Evolutionary conservation across 2,888 invertebrate species (phyloP).

Genomic region (Lissocephala sabroskyi): DNA sequence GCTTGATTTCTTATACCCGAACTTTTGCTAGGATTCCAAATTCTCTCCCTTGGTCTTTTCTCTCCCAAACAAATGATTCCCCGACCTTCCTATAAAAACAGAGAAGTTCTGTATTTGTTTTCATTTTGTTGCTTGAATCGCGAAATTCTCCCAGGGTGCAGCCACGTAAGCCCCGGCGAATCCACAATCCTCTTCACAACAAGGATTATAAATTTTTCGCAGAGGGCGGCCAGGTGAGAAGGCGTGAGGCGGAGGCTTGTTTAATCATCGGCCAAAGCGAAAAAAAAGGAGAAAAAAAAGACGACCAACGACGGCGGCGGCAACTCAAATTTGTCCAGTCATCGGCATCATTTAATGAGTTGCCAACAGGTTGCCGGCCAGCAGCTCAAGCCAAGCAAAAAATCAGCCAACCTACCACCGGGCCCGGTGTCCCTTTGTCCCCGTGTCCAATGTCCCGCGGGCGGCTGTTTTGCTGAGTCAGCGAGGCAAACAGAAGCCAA

Average conservation of each 20-base stretch:
- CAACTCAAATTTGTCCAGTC: conserved; percentile 66
- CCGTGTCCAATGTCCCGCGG: no score
- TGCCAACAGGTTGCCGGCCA: conserved; percentile 53
- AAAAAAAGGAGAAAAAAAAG: background rate
- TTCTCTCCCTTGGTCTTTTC: no score
- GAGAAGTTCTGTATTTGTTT: background rate
- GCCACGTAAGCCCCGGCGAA: no score
- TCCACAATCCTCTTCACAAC: no score
- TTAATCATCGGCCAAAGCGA: conserved; percentile 30
- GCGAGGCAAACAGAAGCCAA: conserved; percentile 61
- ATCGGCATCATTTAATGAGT: conserved; percentile 69
- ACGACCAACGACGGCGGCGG: background rate
- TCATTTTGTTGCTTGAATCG: background rate
- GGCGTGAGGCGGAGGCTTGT: conserved; percentile 33
- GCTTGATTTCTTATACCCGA: no score
- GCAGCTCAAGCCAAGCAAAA: conserved; percentile 44
- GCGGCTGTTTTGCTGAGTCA: conserved; percentile 44
- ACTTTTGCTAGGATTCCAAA: no score
- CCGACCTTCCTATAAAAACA: no score
- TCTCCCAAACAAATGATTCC: no score
- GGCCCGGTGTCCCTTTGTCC: no score
- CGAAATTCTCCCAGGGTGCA: no score
- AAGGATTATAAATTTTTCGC: conserved; percentile 51
- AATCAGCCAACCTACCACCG: conserved; percentile 30
- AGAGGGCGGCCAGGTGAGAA: background rate